Base-by-base conservation (phyloP, 1,140 invertebrate genomes). In the Conus betulinus region DNA sequence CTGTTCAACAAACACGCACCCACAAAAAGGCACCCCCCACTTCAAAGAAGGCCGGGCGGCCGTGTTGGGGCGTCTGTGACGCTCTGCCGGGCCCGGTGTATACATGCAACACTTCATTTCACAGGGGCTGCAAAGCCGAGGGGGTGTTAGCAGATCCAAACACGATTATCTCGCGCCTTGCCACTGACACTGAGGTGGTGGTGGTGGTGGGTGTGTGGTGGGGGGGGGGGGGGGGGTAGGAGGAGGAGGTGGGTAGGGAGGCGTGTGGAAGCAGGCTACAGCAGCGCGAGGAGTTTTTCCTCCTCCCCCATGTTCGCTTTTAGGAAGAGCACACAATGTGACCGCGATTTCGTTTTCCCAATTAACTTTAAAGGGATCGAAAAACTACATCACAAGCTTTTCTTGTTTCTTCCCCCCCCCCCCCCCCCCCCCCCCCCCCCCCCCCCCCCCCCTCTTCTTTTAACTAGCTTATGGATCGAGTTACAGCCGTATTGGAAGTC, bases 41-140 rank as follows among this genome's bases (percentile, higher is more conserved):
- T 87, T 87, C 85, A 87, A 87, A 87, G 85, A 23, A 20, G 6
- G 51, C 82, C 23, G 82, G 11, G 27, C 11, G 25, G 52, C n/a
- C 6, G 53, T 84, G 82, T 84, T 84, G 82, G 82, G 82, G 82
- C 53, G 57, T 84, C 82, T 84, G 82, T n/a, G 57, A 84, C 57
- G 57, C 20, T 60, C n/a, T 84, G 82, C 55, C 53, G 82, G 39
- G 76, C 85, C 15, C 23, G 25, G 63, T 76, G 85, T 87, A 87
- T 78, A 87, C 74, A 79, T 87, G 53, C 74, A 79, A 67, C 85
- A 79, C 85, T 87, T 87, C 71, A 87, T 87, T 78, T 67, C 85
- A 57, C 53, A n/a, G n/a, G 52, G 15, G 20, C 67, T n/a, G 39
- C 71, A 27, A 78, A 87, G 74, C 85, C 53, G 74, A 55, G 85